Conservation (phyloP, 2,888 invertebrate genomes). For the Hoplodrina ambigua region DNA sequence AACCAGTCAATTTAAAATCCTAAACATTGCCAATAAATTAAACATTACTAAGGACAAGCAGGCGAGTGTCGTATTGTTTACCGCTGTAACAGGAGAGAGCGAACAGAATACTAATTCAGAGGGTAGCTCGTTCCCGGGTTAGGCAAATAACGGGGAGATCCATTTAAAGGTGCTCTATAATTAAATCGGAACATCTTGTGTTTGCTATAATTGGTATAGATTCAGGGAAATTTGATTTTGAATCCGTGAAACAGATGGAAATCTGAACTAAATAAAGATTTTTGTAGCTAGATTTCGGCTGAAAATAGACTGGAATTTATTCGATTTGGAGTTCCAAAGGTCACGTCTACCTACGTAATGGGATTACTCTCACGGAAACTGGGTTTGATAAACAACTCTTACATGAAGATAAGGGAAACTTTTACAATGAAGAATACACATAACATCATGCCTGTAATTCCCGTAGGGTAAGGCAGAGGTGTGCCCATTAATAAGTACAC, state of each 20-base stretch:
- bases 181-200: conserved; percentile 71
- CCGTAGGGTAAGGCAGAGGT: too few relatives aligned
- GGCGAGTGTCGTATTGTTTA: conserved; percentile 69
- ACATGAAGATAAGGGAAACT: neutral
- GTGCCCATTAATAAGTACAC: too few relatives aligned
- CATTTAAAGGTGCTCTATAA: conserved; percentile 67
- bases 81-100: conserved; percentile 61
- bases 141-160: conserved; percentile 66
- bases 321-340: neutral
- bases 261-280: conserved; percentile 14
- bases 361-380: neutral
- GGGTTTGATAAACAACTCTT: neutral
- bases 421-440: too few relatives aligned
- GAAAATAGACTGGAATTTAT: conserved; percentile 13
- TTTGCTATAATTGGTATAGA: conserved; percentile 62
- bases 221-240: conserved; percentile 61
- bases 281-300: conserved; percentile 10
- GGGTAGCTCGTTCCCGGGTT: conserved; percentile 60
- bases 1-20: conserved; percentile 56
- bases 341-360: neutral
- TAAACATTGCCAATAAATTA: conserved; percentile 56
- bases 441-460: too few relatives aligned
- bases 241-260: conserved; percentile 38
- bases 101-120: conserved; percentile 70
- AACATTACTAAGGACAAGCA: conserved; percentile 59